Evolutionary conservation across 2,113 vertebrate genomes (phyloP), one percentile per base, ranked within the genome.

Genomic region (Tricholaema leucomelas): DNA sequence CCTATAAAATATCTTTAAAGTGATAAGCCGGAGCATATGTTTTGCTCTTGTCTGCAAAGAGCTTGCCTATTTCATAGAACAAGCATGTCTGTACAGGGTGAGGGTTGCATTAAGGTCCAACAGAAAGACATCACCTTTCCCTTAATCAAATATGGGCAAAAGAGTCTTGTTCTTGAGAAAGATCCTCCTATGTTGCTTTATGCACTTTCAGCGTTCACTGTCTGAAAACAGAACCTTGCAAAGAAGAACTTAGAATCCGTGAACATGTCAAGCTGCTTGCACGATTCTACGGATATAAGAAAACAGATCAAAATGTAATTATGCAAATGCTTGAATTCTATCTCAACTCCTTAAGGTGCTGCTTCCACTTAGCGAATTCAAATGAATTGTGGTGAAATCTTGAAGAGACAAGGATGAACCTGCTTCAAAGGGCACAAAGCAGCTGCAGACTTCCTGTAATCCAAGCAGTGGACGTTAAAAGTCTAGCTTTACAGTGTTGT

Each of bases 221-320:
- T 18, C 27, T 54, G 31, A 55, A 44, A 27, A 28, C 1, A 9
- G 64, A 80, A 36, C 61, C 50, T 58, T 58, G 73, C 54, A 52
- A 60, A 24, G 65, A 23, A 40, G 10, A 52, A 6, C 30, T 17
- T 38, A 35, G 30, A 60, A 25, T 25, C 48, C 72, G 25, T 91
- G 78, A 60, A 19, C 3, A 1, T 23, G 16, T 56, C 2, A 4
- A 78, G 48, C n/a, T 67, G 58, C 54, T 71, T 30, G 5, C 9
- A 2, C 58, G 44, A 31, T 83, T 40, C 48, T 48, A 0, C 12
- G 55, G 85, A 40, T 61, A 81, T 48, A 79, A 89, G 90, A 94
- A 96, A 80, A 59, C 71, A 95, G 91, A 93, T 88, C 83, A 90
- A 91, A 94, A 96, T 91, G 88, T 79, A 91, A 65, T 91, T 96